Conservation (phyloP, 2,797 vertebrate species). For the Euphonia xanthogaster region DNA sequence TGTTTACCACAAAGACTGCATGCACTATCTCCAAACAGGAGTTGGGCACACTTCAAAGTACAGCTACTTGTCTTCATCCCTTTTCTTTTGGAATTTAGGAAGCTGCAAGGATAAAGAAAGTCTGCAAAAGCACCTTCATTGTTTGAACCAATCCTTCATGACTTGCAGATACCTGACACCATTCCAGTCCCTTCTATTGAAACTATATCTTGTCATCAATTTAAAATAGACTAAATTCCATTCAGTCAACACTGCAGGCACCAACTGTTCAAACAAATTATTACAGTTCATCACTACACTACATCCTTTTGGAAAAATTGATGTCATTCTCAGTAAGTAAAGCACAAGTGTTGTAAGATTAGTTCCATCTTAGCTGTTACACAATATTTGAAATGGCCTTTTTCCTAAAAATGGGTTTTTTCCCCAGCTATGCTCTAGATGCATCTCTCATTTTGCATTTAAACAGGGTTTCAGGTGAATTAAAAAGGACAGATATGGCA, state of each 20-base stretch:
- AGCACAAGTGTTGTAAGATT: not conserved
- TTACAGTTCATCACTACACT: not conserved
- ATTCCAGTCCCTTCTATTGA: not conserved
- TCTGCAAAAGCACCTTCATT: not conserved
- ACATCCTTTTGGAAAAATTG: not conserved
- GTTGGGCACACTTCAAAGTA: accelerated
- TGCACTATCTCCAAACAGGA: not conserved
- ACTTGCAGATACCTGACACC: not conserved
- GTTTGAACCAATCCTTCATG: not conserved
- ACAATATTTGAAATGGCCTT: not conserved
- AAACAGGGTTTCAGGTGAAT: slow-evolving; percentile 72
- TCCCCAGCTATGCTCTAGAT: not conserved
- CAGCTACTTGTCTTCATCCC: not conserved
- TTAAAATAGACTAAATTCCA: not conserved
- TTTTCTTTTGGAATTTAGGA: not conserved
- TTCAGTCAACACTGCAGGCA: not conserved
- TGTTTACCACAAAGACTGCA: not conserved
- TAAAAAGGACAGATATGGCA: slow-evolving; percentile 68
- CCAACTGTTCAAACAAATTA: not conserved
- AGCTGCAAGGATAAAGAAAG: not conserved
- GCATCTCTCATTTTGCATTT: slow-evolving; percentile 14
- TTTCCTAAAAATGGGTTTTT: slow-evolving; percentile 5
- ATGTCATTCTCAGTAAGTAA: not conserved
- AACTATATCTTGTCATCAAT: not conserved
- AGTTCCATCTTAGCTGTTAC: not conserved